A percentile compares a stretch with the other conserved stretches of the same genome.
phyloP scores from a whole-genome alignment of 2,113 vertebrate genomes.

The Enhydra lutris region DNA sequence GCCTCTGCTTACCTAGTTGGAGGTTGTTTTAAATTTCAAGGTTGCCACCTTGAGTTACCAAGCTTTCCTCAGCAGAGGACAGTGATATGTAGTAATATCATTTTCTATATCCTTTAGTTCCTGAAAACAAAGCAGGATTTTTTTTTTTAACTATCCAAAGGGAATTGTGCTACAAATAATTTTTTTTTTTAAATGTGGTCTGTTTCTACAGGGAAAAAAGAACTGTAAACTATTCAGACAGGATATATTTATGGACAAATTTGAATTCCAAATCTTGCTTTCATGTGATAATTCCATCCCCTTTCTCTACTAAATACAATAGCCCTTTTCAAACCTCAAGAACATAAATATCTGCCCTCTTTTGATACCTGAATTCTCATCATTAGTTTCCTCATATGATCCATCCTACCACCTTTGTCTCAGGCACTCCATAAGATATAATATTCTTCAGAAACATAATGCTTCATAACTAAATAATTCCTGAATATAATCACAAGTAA shows the following conservation, averaged over 20 bases:
- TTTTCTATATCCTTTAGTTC: not conserved
- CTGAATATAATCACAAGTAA: not conserved
- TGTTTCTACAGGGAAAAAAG: not conserved
- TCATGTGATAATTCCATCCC: not conserved
- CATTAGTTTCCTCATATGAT: not conserved
- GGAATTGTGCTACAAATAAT: not conserved
- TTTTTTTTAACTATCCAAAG: not conserved
- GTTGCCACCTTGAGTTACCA: not conserved
- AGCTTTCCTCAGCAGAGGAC: not conserved
- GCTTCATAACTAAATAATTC: not conserved
- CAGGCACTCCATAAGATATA: not conserved
- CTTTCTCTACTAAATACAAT: not conserved
- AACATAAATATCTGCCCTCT: not conserved
- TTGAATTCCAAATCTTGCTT: not conserved
- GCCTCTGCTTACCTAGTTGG: not conserved
- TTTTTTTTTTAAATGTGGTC: not conserved
- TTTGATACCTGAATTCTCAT: not conserved
- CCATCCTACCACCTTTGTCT: not conserved
- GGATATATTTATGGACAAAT: not conserved
- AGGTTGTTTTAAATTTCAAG: not conserved
- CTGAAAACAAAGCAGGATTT: not conserved
- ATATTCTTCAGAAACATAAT: not conserved
- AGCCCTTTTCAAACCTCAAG: not conserved
- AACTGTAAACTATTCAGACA: not conserved
- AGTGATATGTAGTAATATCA: not conserved